Conservation (phyloP, 2,888 invertebrate genomes). For the Antheraea yamamai region DNA sequence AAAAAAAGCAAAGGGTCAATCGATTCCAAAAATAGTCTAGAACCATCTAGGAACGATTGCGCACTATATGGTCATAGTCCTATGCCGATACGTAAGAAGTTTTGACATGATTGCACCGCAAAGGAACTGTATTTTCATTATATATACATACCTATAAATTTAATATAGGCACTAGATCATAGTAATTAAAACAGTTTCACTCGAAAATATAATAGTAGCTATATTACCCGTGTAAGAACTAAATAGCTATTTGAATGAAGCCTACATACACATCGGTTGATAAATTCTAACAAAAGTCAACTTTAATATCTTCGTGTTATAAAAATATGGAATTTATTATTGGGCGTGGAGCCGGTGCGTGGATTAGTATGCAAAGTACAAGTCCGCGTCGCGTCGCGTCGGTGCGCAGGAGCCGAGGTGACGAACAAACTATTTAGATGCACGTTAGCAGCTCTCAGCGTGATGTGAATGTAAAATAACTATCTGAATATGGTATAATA, state of each 20-base stretch:
- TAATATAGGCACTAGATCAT: too few relatives aligned
- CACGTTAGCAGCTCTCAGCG: conserved; percentile 53
- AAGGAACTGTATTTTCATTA: too few relatives aligned
- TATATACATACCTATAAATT: too few relatives aligned
- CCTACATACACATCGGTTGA: conserved; percentile 31
- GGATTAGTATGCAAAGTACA: conserved; percentile 73
- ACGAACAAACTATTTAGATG: conserved; percentile 71
- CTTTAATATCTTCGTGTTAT: conserved; percentile 40
- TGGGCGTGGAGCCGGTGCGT: conserved; percentile 35
- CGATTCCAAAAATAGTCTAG: too few relatives aligned
- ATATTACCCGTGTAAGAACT: neutral
- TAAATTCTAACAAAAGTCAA: conserved; percentile 38
- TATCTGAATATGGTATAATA: conserved; percentile 39
- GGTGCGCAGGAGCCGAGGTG: conserved; percentile 61
- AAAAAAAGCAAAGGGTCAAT: too few relatives aligned
- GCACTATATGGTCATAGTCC: too few relatives aligned
- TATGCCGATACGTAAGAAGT: too few relatives aligned
- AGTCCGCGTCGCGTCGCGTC: conserved; percentile 29
- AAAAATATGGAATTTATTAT: conserved; percentile 47
- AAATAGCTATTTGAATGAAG: conserved; percentile 6
- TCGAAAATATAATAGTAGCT: neutral
- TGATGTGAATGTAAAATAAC: conserved; percentile 48
- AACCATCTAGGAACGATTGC: too few relatives aligned
- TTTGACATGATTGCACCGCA: too few relatives aligned
- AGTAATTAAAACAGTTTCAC: too few relatives aligned